Conservation (phyloP, 2,113 vertebrate species). For the Gulo gulo region DNA sequence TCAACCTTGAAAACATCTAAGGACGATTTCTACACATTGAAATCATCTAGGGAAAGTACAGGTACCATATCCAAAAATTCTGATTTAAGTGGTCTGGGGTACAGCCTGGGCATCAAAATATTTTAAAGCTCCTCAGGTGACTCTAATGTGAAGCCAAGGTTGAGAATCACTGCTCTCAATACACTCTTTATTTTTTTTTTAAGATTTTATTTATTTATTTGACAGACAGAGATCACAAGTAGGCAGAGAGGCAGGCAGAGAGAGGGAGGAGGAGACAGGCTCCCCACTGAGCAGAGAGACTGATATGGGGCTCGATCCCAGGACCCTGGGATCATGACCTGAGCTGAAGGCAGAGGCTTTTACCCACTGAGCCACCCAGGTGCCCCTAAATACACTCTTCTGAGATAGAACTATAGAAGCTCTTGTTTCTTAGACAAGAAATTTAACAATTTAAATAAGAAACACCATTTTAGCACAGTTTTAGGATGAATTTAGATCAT, state of each 20-base stretch:
- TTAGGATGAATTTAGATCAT: background rate
- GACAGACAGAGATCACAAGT: no score
- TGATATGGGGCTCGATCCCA: no score
- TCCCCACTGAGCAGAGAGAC: no score
- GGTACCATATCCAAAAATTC: background rate
- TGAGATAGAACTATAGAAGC: background rate
- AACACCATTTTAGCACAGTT: background rate
- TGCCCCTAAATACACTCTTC: background rate
- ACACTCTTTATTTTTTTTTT: background rate
- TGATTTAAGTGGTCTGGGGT: background rate
- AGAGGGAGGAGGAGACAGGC: no score
- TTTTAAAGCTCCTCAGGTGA: background rate
- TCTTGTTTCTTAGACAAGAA: background rate
- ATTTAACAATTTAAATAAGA: slow-evolving; percentile 5
- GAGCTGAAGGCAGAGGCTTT: no score
- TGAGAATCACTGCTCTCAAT: background rate
- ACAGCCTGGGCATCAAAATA: background rate
- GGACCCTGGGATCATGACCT: no score
- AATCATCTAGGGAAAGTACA: background rate
- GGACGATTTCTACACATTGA: background rate
- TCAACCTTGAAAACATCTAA: background rate
- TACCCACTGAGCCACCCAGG: no score
- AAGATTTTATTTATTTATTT: no score
- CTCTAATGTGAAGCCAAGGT: background rate
- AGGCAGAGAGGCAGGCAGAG: no score